phyloP scores from a whole-genome alignment of 2,888 invertebrate species.

The Pimpla rufipes region DNA sequence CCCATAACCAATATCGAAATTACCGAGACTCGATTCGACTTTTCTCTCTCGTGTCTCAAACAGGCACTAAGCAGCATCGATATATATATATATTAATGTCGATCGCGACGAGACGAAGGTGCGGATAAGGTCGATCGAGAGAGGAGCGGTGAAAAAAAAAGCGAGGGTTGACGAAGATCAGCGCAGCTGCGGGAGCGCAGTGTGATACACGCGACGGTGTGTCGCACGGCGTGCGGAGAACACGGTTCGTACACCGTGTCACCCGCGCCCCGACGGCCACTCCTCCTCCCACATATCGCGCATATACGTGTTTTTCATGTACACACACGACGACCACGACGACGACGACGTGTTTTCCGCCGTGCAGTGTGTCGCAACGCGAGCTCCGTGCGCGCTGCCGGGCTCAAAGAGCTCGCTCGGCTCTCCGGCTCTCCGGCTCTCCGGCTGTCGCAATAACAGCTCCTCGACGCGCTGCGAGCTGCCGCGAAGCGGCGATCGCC shows the following conservation, averaged over 20 bases:
- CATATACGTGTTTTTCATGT: constrained; percentile 8
- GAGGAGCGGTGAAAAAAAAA: constrained; percentile 46
- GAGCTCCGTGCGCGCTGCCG: too few species aligned
- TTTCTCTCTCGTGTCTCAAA: not conserved
- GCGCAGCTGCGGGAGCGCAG: constrained; percentile 15
- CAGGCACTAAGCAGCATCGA: too few species aligned
- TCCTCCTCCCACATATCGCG: constrained; percentile 56
- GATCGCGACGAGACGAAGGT: constrained; percentile 34
- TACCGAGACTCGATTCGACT: not conserved
- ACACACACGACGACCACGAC: constrained; percentile 23
- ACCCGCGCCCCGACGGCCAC: constrained; percentile 35
- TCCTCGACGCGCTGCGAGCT: constrained; percentile 57
- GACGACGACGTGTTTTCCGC: too few species aligned
- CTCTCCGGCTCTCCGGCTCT: constrained; percentile 52
- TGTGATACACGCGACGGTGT: constrained; percentile 33
- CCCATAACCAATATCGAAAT: too few species aligned
- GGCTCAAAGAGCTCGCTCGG: constrained; percentile 54
- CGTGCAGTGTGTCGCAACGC: constrained; percentile 65
- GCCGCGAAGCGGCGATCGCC: constrained; percentile 29
- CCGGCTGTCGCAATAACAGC: constrained; percentile 64
- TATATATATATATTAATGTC: constrained; percentile 30
- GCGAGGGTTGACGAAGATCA: constrained; percentile 1
- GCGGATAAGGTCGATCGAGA: constrained; percentile 58
- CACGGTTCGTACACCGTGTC: constrained; percentile 22
- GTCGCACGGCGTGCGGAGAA: not conserved